Percentiles rank a stretch among this genome's conserved stretches.
Evolutionary conservation across 2,888 invertebrate species (phyloP).

Genomic region (Torymus tubicola): DNA sequence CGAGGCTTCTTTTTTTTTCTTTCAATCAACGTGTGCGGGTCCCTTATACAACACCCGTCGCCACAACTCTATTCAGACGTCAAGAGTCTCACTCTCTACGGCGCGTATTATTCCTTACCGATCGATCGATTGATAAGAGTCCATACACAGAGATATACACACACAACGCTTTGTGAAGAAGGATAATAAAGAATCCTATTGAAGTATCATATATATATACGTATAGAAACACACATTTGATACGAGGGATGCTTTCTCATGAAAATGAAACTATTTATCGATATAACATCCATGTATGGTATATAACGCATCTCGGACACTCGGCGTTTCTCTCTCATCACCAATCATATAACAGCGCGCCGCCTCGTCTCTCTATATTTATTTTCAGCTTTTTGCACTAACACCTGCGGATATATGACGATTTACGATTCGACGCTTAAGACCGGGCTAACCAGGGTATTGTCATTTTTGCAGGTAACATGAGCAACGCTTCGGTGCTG

Average conservation of each 20-base stretch:
- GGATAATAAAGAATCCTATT: background rate
- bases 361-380: conserved; percentile 61
- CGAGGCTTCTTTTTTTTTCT: background rate
- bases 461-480: conserved; percentile 64
- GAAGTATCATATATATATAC: conserved; percentile 1
- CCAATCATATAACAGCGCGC: conserved; percentile 66
- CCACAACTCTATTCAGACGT: conserved; percentile 10
- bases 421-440: conserved; percentile 31
- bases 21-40: conserved; percentile 38
- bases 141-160: background rate
- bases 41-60: conserved; percentile 33
- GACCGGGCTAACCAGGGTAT: background rate
- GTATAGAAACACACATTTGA: background rate
- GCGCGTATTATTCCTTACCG: background rate
- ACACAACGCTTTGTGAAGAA: no score
- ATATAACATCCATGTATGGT: background rate
- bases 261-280: background rate
- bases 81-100: background rate
- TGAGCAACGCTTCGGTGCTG: conserved; percentile 64
- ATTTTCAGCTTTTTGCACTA: conserved; percentile 73
- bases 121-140: conserved; percentile 38
- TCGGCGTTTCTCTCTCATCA: conserved; percentile 64
- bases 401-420: conserved; percentile 58
- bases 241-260: no score
- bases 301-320: background rate